Conservation (phyloP, 1,140 invertebrate species). For the Drosophila suzukii region DNA sequence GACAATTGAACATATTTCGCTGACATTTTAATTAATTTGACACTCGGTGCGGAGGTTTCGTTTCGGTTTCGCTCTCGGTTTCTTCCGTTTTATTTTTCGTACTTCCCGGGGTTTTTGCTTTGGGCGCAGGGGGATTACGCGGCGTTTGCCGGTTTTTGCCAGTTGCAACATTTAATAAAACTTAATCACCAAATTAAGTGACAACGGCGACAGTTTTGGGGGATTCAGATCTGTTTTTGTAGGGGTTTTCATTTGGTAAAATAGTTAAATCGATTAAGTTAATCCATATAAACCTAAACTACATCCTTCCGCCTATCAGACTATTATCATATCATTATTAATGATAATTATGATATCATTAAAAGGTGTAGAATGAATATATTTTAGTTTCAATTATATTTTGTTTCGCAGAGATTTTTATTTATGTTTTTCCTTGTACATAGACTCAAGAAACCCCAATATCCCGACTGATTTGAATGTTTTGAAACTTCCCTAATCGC, state of each 20-base stretch:
- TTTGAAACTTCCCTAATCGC: conserved; percentile 27
- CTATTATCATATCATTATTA: no score
- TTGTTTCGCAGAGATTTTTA: no score
- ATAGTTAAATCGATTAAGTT: not conserved
- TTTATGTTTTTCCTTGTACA: no score
- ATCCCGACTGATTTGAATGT: conserved; percentile 13
- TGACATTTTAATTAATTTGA: conserved; percentile 84
- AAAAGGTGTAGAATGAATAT: no score
- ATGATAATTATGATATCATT: no score
- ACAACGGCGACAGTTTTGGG: conserved; percentile 2
- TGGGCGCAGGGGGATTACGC: conserved; percentile 48
- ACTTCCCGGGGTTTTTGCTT: conserved; percentile 6
- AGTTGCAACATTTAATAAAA: conserved; percentile 68
- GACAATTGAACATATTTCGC: conserved; percentile 83
- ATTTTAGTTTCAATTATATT: no score
- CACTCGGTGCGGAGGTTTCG: conserved; percentile 60
- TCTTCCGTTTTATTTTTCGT: conserved; percentile 6
- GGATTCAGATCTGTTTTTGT: not conserved
- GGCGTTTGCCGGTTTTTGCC: conserved; percentile 43
- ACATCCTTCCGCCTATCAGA: no score
- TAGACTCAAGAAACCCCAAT: no score
- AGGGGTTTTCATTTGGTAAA: not conserved
- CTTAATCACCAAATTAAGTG: conserved; percentile 61
- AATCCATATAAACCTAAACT: no score
- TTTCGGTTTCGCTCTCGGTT: conserved; percentile 25